These are phyloP conservation scores for Poeciliopsis gracilis DNA, from an alignment of 2,797 vertebrate species.

Conservation along the genomic window DNA sequence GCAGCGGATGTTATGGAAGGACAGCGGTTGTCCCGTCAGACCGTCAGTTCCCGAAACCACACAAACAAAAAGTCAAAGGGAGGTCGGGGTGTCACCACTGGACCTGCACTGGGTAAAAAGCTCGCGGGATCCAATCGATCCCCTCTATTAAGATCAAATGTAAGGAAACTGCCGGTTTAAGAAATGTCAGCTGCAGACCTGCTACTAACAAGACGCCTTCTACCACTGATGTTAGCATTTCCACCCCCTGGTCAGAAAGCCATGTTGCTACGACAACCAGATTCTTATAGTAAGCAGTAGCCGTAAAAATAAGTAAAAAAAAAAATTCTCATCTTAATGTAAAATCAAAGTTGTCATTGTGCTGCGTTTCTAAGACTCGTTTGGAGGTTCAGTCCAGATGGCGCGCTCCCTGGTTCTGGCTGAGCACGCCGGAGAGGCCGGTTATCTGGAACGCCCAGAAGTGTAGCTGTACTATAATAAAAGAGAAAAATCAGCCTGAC, in stretches of 20 bases:
- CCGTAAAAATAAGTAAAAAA: not conserved
- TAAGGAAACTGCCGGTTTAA: slow-evolving; percentile 7
- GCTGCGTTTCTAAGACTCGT: not conserved
- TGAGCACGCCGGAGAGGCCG: not conserved
- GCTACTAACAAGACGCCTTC: not conserved
- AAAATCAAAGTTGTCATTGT: not conserved
- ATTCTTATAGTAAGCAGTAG: not conserved
- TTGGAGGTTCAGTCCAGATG: slow-evolving; percentile 10
- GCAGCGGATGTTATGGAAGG: not conserved
- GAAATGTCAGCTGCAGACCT: not conserved
- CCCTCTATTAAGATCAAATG: not conserved
- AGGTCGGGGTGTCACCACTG: too few species aligned
- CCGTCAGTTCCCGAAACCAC: too few species aligned
- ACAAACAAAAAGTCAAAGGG: too few species aligned
- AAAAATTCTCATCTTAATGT: not conserved
- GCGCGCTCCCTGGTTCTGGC: not conserved
- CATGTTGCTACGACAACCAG: not conserved
- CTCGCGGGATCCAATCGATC: too few species aligned
- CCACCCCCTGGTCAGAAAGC: not conserved
- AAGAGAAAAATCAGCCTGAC: not conserved
- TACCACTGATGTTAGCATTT: not conserved
- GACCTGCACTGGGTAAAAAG: too few species aligned
- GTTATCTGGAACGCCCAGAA: not conserved
- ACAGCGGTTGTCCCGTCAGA: not conserved
- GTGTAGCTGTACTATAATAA: not conserved